Base-by-base conservation (phyloP, 2,888 invertebrate species). In the Dicyrtomina minuta region DNA sequence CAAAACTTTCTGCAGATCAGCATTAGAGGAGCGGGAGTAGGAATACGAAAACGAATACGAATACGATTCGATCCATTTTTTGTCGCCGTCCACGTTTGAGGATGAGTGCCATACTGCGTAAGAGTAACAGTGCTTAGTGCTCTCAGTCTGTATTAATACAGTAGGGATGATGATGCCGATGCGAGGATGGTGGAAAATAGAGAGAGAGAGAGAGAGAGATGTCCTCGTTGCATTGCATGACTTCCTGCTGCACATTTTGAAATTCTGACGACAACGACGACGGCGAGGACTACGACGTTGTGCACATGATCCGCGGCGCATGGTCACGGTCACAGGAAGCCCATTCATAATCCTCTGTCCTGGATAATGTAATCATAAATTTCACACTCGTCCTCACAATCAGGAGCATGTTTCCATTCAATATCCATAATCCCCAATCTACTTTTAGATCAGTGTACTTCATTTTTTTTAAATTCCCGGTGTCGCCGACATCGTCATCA, bases 271-370 rank as follows among this genome's bases (percentile, higher is more conserved):
- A 56, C 56, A 39, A n/a, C n/a, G n/a, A n/a, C n/a, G n/a, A n/a
- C n/a, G n/a, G n/a, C n/a, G n/a, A n/a, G n/a, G n/a, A n/a, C n/a
- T n/a, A n/a, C n/a, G n/a, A 33, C 33, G 33, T 3, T 33, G 33
- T 33, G 33, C 33, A 5, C 33, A 33, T 33, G 33, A 33, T 41
- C 41, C 41, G 8, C 41, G 33, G 27, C 53, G 51, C 20, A 51
- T 39, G 51, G 64, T 64, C 64, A 64, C 64, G 55, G 56, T 65
- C 65, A 53, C 22, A 64, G 58, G 15, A n/a, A 58, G 26, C 53
- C 46, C 53, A 49, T 49, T 61, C 51, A 64, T 64, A 51, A 64
- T 64, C 62, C 62, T 65, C 41, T 15, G 49, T 39, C 33, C 53
- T 61, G 61, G 46, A 61, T 61, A 61, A 61, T 46, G 61, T 17